Conservation (phyloP, 2,113 vertebrate species). For the Toxotes jaculatrix region DNA sequence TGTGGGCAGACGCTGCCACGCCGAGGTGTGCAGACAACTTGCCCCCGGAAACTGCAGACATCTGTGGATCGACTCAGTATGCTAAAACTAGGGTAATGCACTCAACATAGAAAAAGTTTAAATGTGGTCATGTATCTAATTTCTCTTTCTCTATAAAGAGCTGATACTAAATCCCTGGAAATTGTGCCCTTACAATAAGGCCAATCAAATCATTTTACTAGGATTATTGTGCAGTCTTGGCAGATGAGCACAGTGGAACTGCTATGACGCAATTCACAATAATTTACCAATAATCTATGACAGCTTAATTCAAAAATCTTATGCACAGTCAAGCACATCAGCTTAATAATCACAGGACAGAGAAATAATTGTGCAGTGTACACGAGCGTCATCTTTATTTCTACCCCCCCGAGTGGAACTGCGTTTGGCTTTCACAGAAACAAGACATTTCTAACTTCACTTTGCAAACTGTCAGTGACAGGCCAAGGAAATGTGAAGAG, state of each 20-base stretch:
- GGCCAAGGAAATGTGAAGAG: neutral
- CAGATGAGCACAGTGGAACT: neutral
- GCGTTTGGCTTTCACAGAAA: slow-evolving; percentile 34
- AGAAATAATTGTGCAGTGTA: slow-evolving; percentile 2
- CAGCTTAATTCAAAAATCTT: slow-evolving; percentile 28
- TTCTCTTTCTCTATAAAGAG: neutral
- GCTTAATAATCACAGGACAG: slow-evolving; percentile 39
- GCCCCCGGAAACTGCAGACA: slow-evolving; percentile 28
- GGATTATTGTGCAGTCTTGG: neutral
- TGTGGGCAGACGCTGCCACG: slow-evolving; percentile 82
- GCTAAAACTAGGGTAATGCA: neutral
- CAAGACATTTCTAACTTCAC: slow-evolving; percentile 13
- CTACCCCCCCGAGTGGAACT: neutral
- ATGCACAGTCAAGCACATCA: slow-evolving; percentile 35
- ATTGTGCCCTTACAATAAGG: slow-evolving; percentile 6
- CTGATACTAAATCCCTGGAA: neutral
- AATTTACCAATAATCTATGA: slow-evolving; percentile 19
- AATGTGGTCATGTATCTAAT: neutral
- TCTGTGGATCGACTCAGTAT: slow-evolving; percentile 22
- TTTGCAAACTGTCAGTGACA: slow-evolving; percentile 12
- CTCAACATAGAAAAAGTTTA: neutral
- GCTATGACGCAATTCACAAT: slow-evolving; percentile 25
- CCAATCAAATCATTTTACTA: slow-evolving; percentile 10
- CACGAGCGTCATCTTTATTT: slow-evolving; percentile 53
- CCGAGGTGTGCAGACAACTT: slow-evolving; percentile 64